These are phyloP conservation scores for Myrmecobius fasciatus DNA, from an alignment of 2,113 vertebrate genomes.

Conservation along the genomic window DNA sequence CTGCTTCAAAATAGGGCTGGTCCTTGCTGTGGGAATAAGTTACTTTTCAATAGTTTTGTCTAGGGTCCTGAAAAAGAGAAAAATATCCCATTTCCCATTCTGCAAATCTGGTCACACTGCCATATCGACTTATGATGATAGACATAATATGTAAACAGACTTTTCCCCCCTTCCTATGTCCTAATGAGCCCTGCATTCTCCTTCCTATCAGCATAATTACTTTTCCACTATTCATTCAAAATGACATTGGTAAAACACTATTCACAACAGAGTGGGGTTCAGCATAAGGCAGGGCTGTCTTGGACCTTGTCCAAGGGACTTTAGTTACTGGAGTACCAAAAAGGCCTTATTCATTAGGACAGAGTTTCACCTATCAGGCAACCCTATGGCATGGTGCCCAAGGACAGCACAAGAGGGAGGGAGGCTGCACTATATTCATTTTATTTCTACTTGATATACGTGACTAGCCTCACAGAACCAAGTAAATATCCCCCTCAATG, in stretches of 20 bases:
- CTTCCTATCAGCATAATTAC: not conserved
- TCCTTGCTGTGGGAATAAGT: not conserved
- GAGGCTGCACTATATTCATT: not conserved
- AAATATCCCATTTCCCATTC: too few relatives aligned
- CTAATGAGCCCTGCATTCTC: not conserved
- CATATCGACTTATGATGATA: not conserved
- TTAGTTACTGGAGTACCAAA: not conserved
- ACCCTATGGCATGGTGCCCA: not conserved
- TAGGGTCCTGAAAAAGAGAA: not conserved
- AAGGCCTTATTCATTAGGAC: not conserved
- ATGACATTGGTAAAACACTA: not conserved
- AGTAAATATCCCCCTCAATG: not conserved
- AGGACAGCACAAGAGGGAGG: not conserved
- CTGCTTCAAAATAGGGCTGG: not conserved
- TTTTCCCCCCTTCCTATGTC: not conserved
- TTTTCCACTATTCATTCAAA: not conserved
- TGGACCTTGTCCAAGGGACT: not conserved
- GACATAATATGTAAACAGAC: not conserved
- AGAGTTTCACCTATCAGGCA: not conserved
- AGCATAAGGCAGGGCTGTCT: not conserved
- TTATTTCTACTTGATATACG: not conserved
- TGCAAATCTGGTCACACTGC: not conserved
- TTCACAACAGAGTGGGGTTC: not conserved
- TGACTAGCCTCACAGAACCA: not conserved
- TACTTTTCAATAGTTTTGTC: conserved; percentile 10